phyloP scores from a whole-genome alignment of 1,140 invertebrate species.

The Diprion similis region DNA sequence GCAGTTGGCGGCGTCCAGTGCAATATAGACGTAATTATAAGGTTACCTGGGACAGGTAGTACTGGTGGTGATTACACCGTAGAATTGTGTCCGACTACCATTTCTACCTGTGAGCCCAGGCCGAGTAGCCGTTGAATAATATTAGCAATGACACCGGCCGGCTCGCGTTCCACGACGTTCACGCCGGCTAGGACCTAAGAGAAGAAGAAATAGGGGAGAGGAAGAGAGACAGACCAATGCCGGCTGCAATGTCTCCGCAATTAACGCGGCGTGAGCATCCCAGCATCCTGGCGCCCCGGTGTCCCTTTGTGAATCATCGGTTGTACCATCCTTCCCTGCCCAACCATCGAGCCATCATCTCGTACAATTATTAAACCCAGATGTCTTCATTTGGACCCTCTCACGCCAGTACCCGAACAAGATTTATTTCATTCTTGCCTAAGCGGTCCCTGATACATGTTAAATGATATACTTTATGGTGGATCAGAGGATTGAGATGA shows the following conservation, averaged over 20 bases:
- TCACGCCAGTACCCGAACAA: background rate
- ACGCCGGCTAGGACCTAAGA: background rate
- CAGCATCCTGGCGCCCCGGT: conserved; percentile 1
- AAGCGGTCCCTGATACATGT: background rate
- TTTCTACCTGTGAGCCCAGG: background rate
- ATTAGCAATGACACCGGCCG: background rate
- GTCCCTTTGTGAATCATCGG: background rate
- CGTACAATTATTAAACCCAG: background rate
- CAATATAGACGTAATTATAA: conserved; percentile 1
- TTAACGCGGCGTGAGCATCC: conserved; percentile 4
- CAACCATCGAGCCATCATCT: background rate
- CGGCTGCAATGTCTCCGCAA: conserved; percentile 6
- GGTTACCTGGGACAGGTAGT: conserved; percentile 4
- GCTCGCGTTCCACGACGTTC: conserved; percentile 3
- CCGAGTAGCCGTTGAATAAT: background rate
- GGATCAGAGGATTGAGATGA: too few relatives aligned
- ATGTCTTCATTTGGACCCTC: background rate
- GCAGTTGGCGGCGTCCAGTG: background rate
- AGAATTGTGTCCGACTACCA: conserved; percentile 4
- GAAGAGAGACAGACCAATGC: background rate
- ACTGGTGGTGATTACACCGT: conserved; percentile 1
- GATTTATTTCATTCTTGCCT: background rate
- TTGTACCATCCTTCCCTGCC: background rate
- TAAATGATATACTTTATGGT: too few relatives aligned
- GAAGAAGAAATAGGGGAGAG: background rate